These are phyloP conservation scores for Aphaenogaster ashmeadi DNA, from an alignment of 1,140 invertebrate species.

Conservation along the genomic window DNA sequence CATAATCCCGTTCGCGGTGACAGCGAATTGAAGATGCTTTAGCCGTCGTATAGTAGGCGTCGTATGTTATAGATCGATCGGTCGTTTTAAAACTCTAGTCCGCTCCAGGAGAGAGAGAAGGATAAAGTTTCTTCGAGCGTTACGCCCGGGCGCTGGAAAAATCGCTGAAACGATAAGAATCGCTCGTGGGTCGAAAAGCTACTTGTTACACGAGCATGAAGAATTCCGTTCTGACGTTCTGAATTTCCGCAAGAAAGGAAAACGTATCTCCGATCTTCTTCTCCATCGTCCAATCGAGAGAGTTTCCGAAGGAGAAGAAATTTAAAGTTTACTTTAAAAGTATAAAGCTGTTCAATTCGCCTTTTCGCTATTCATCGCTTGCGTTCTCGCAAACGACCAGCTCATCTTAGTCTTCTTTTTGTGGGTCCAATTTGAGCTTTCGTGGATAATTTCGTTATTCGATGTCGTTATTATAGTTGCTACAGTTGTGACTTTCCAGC, in stretches of 20 bases:
- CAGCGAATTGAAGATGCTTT: conserved; percentile 67
- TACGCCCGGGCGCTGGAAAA: conserved; percentile 71
- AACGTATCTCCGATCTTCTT: neutral
- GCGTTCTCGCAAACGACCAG: neutral
- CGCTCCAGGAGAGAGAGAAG: conserved; percentile 30
- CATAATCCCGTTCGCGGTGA: conserved; percentile 3
- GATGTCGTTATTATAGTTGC: neutral
- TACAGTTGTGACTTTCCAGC: conserved; percentile 65
- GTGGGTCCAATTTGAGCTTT: neutral
- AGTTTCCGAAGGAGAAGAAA: neutral
- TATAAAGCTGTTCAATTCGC: neutral
- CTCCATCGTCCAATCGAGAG: neutral
- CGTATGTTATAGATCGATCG: conserved; percentile 76
- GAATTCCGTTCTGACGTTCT: neutral
- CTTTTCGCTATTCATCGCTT: neutral
- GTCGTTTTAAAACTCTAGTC: conserved; percentile 68
- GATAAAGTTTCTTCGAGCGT: conserved; percentile 65
- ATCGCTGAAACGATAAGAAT: conserved; percentile 2
- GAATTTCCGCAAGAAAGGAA: neutral
- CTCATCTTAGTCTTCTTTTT: neutral
- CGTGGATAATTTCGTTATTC: neutral
- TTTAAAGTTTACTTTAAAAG: neutral
- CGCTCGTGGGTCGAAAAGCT: neutral
- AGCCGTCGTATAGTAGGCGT: conserved; percentile 81
- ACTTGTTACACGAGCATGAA: neutral